Conservation (phyloP, 1,140 invertebrate species). For the Caerostris extrusa region DNA sequence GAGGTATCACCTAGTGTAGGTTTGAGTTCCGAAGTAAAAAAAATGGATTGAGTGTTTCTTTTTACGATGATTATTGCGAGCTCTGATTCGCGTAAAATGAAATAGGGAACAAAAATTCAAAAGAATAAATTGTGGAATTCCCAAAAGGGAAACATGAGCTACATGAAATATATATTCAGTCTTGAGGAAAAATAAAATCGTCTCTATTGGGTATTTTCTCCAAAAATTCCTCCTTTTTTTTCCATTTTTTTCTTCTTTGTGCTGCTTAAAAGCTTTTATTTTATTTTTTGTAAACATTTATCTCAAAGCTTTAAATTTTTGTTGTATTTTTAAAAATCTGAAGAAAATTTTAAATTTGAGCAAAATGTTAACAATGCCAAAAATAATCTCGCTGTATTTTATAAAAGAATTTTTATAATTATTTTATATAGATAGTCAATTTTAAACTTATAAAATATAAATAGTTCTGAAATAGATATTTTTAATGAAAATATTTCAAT, state of each 20-base stretch:
- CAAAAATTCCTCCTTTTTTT: background rate
- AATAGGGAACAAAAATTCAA: background rate
- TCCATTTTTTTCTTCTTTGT: background rate
- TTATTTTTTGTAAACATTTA: background rate
- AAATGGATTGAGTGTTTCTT: background rate
- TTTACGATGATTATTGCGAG: constrained; percentile 26
- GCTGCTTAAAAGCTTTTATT: background rate
- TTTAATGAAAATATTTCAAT: no score
- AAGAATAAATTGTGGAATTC: constrained; percentile 19
- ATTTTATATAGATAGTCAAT: no score
- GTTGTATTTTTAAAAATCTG: no score
- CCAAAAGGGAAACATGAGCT: constrained; percentile 25
- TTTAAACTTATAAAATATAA: no score
- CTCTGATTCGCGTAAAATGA: background rate
- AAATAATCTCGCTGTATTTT: no score
- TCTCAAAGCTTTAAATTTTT: background rate
- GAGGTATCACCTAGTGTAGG: background rate
- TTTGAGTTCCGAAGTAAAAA: background rate
- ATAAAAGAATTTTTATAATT: no score
- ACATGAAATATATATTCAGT: background rate
- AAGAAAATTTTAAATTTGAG: no score
- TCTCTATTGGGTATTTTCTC: background rate
- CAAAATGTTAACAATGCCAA: no score
- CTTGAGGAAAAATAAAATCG: background rate
- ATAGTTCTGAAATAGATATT: no score